Base-by-base conservation (phyloP, 2,797 vertebrate genomes). In the Linurgus olivaceus region DNA sequence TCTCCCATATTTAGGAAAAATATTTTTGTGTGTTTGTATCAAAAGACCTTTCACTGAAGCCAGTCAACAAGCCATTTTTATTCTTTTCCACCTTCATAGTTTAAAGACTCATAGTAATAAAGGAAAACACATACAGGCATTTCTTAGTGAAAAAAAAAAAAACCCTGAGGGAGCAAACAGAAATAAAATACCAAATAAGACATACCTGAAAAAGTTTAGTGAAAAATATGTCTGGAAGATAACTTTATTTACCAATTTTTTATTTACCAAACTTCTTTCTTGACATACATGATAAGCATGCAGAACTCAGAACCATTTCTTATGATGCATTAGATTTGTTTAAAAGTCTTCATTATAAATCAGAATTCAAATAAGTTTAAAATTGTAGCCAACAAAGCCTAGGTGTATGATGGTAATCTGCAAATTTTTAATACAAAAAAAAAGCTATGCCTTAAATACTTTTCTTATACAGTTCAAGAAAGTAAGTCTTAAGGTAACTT, bases 201-300 rank as follows among this genome's bases (percentile, higher is more conserved):
- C 4, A 38, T 14, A 58, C 2, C 2, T 16, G 10, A 21, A 38
- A 75, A 57, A 7, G 5, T 26, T 44, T 9, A 42, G 29, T 52
- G 9, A 63, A 76, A 90, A 77, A 17, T 13, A 2, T 18, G 1
- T 20, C 42, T 24, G 3, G 6, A 37, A 47, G 17, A 65, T 8
- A 44, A 61, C 13, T 71, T 67, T 16, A 59, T 40, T 61, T 61
- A 28, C 13, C 4, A 35, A 4, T 8, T 28, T 47, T 58, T 88
- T 28, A 35, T 61, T 77, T 71, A 35, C 4, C 17, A 54, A 33
- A 31, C n/a, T 28, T 68, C 4, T 54, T 59, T 57, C 20, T n/a
- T 7, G 7, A 37, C 3, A 33, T 37, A 44, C 3, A 19, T 13
- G 4, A 7, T 44, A 71, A 59, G 5, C 18, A 63, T 0, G 1